Percentiles rank a stretch among this genome's conserved stretches.
Conservation (phyloP, 2,888 invertebrate species). For the Deilephila porcellus region DNA sequence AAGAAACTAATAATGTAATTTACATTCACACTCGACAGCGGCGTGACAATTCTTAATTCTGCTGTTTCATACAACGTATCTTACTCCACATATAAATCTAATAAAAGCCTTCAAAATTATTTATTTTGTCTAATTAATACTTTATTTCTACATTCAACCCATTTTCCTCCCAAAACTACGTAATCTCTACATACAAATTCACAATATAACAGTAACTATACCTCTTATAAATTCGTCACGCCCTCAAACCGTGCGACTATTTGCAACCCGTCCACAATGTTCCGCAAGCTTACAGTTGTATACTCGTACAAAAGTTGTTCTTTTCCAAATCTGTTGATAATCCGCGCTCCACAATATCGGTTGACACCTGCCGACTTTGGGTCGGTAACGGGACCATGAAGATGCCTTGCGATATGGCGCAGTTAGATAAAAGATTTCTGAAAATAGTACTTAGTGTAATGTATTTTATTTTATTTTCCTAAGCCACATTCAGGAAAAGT, state of each 20-base stretch:
- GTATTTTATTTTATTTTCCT: neutral
- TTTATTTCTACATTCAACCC: too few relatives aligned
- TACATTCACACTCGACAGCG: too few relatives aligned
- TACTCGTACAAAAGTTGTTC: slow-evolving; percentile 27
- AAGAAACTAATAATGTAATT: too few relatives aligned
- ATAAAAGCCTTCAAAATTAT: too few relatives aligned
- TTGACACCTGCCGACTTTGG: slow-evolving; percentile 11
- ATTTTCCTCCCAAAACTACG: neutral
- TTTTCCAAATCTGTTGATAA: slow-evolving; percentile 21
- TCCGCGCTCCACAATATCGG: neutral
- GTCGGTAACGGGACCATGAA: slow-evolving; percentile 1
- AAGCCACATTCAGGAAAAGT: too few relatives aligned
- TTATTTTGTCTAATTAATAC: too few relatives aligned
- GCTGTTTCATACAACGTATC: too few relatives aligned
- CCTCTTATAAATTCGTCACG: slow-evolving; percentile 41
- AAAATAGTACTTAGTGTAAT: neutral
- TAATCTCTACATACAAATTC: too few relatives aligned
- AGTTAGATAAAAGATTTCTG: slow-evolving; percentile 10
- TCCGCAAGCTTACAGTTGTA: neutral
- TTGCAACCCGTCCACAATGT: neutral
- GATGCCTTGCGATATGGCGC: neutral
- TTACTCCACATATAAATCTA: too few relatives aligned
- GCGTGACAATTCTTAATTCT: too few relatives aligned
- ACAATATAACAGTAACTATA: slow-evolving; percentile 50
- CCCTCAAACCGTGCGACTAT: slow-evolving; percentile 31